Conservation (phyloP, 2,113 vertebrate species). For the Gopherus flavomarginatus region DNA sequence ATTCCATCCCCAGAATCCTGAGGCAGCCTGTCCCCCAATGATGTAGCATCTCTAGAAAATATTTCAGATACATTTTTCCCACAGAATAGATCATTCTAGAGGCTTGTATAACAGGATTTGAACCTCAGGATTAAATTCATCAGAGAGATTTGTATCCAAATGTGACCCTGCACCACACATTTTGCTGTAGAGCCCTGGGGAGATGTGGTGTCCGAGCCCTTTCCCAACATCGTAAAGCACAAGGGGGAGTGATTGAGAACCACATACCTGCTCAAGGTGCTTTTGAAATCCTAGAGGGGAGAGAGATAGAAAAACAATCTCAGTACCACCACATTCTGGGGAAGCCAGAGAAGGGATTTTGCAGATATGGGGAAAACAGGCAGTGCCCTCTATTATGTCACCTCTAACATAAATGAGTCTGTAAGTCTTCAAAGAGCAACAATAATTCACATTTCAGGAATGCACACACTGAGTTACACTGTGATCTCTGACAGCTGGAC, state of each 20-base stretch:
- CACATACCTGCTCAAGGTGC: neutral
- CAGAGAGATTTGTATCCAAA: neutral
- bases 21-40: too few relatives aligned
- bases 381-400: too few relatives aligned
- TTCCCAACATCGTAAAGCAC: neutral
- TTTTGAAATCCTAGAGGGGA: neutral
- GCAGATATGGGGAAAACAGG: too few relatives aligned
- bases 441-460: neutral
- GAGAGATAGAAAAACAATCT: neutral
- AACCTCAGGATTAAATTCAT: neutral
- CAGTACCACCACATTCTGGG: neutral
- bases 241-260: neutral
- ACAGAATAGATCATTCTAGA: neutral
- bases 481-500: neutral
- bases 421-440: too few relatives aligned
- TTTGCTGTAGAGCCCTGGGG: neutral
- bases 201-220: neutral
- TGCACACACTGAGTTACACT: neutral
- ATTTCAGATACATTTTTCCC: neutral
- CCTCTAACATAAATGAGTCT: too few relatives aligned
- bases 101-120: neutral
- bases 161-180: neutral
- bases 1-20: too few relatives aligned
- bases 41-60: neutral
- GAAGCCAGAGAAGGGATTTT: too few relatives aligned